These are phyloP conservation scores for Leucophenga montana DNA, from an alignment of 2,888 invertebrate species.

Conservation along the genomic window DNA sequence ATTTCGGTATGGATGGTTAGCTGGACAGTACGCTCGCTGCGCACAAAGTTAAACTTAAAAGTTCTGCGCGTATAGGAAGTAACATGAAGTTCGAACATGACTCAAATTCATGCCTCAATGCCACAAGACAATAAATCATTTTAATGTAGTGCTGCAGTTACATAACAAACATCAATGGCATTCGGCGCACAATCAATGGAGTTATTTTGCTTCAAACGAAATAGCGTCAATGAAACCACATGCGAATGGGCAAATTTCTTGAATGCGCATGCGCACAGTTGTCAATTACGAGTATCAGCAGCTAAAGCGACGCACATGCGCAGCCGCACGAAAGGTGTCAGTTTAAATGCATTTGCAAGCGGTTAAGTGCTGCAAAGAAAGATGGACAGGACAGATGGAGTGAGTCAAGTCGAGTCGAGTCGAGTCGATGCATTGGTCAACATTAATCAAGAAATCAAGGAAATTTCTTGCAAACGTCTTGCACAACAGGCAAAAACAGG, in stretches of 20 bases:
- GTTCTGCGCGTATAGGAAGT: conserved; percentile 14
- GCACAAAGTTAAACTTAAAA: conserved; percentile 8
- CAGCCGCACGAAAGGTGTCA: conserved; percentile 12
- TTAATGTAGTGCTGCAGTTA: conserved; percentile 57
- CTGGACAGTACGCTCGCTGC: background rate
- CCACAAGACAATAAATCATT: conserved; percentile 58
- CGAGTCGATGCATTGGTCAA: background rate
- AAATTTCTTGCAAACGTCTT: background rate
- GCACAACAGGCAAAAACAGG: conserved; percentile 5
- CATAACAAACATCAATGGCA: conserved; percentile 5
- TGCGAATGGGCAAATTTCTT: no score
- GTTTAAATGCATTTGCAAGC: conserved; percentile 20
- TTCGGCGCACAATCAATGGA: no score
- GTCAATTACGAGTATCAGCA: conserved; percentile 10
- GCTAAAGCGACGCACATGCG: background rate
- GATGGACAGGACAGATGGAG: background rate
- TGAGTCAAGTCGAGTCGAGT: conserved; percentile 25
- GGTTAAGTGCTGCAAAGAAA: background rate
- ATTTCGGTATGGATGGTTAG: no score
- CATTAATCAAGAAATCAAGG: conserved; percentile 28
- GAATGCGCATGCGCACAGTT: conserved; percentile 3
- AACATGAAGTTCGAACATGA: background rate
- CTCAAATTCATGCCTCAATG: conserved; percentile 51
- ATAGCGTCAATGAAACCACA: no score
- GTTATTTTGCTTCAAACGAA: no score